Evolutionary conservation across 2,797 vertebrate genomes (phyloP).

Genomic region (Catharus ustulatus): DNA sequence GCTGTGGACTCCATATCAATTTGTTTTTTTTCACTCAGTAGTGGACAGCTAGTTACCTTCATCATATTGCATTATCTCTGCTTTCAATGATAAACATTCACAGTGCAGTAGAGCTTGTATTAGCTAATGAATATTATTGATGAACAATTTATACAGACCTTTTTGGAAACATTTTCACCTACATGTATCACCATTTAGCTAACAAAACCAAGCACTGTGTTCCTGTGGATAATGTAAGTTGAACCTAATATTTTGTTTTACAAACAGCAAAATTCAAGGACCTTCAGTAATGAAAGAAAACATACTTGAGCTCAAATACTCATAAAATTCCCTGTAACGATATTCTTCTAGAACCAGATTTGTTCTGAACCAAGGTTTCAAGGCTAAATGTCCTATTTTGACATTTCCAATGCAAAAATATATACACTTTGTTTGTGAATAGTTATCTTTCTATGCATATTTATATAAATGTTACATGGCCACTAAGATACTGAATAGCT

Average conservation of each 20-base stretch:
- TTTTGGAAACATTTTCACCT: slow-evolving; percentile 9
- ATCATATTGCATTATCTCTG: background rate
- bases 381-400: background rate
- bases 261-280: background rate
- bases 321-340: background rate
- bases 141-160: background rate
- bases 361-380: background rate
- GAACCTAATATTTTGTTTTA: background rate
- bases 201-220: background rate
- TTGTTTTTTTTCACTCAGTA: background rate
- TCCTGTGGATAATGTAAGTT: background rate
- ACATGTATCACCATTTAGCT: background rate
- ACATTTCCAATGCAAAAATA: background rate
- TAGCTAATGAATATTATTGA: background rate
- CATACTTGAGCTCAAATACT: background rate
- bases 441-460: background rate
- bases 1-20: background rate
- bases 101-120: background rate
- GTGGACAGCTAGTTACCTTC: background rate
- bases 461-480: background rate
- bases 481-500: background rate
- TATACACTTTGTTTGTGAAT: background rate
- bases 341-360: background rate
- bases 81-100: background rate
- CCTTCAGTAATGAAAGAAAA: background rate